Percentiles rank a stretch among this genome's conserved stretches.
Evolutionary conservation across 2,888 invertebrate species (phyloP).

Genomic region (Autographa gamma): DNA sequence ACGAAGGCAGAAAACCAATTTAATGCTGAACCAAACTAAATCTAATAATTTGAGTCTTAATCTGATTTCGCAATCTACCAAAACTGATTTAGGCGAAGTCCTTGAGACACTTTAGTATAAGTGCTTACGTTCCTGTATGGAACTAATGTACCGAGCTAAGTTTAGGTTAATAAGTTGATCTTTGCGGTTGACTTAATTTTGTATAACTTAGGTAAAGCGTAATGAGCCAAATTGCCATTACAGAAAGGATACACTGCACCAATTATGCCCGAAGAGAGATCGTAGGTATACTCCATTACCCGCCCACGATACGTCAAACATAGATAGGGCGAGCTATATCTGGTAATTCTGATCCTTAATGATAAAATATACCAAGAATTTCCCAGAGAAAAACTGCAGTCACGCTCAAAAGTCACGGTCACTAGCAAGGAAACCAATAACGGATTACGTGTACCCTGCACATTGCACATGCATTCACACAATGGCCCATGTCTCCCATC

Average conservation of each 20-base stretch:
- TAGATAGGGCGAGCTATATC: background rate
- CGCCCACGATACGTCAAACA: background rate
- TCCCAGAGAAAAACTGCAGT: background rate
- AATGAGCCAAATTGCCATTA: background rate
- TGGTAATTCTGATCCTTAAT: background rate
- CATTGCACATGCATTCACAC: background rate
- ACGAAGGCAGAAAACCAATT: background rate
- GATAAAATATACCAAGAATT: background rate
- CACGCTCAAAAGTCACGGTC: background rate
- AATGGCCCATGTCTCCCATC: slow-evolving; percentile 11
- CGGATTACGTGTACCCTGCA: background rate
- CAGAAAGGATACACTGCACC: background rate
- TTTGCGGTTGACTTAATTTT: background rate
- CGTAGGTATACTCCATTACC: background rate
- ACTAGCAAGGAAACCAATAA: background rate
- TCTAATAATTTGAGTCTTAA: background rate
- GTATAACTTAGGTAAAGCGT: background rate
- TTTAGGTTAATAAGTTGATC: background rate
- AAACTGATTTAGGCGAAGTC: background rate
- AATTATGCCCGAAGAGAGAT: background rate
- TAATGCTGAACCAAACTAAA: background rate
- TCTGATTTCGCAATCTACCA: background rate
- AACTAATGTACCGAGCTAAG: background rate
- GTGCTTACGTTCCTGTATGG: slow-evolving; percentile 6
- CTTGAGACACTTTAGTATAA: slow-evolving; percentile 1